Conservation (phyloP, 1,140 invertebrate species). For the Gonatopus flavifemur region DNA sequence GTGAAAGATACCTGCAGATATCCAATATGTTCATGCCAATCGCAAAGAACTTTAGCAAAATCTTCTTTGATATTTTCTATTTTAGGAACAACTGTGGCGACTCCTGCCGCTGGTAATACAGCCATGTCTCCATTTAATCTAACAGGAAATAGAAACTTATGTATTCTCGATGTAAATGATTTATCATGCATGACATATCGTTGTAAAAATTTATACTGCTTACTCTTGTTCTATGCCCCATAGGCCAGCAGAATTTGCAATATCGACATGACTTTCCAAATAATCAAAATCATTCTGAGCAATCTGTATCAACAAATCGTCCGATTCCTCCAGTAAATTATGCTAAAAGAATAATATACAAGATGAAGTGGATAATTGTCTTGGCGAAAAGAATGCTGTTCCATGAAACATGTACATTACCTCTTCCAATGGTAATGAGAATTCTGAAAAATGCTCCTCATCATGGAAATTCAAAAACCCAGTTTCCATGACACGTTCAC, state of each 20-base stretch:
- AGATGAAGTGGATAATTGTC: not conserved
- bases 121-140: slow-evolving; percentile 40
- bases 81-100: slow-evolving; percentile 33
- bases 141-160: slow-evolving; percentile 11
- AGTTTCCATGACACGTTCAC: slow-evolving; percentile 43
- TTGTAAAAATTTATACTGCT: not conserved
- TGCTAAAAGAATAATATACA: slow-evolving; percentile 22
- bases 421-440: slow-evolving; percentile 41
- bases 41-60: slow-evolving; percentile 51
- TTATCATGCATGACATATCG: not conserved
- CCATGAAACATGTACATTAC: slow-evolving; percentile 22
- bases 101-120: slow-evolving; percentile 34
- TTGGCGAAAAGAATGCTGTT: no score
- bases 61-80: slow-evolving; percentile 48
- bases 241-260: slow-evolving; percentile 23
- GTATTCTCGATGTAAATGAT: no score
- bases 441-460: slow-evolving; percentile 47
- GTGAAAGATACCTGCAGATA: slow-evolving; percentile 38
- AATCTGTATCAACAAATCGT: slow-evolving; percentile 34
- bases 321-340: slow-evolving; percentile 31
- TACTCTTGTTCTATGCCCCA: slow-evolving; percentile 46
- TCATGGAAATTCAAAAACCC: slow-evolving; percentile 47
- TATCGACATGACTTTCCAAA: slow-evolving; percentile 29
- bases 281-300: slow-evolving; percentile 42
- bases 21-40: slow-evolving; percentile 54